Evolutionary conservation across 2,113 vertebrate species (phyloP).

Genomic region (Eleginops maclovinus): DNA sequence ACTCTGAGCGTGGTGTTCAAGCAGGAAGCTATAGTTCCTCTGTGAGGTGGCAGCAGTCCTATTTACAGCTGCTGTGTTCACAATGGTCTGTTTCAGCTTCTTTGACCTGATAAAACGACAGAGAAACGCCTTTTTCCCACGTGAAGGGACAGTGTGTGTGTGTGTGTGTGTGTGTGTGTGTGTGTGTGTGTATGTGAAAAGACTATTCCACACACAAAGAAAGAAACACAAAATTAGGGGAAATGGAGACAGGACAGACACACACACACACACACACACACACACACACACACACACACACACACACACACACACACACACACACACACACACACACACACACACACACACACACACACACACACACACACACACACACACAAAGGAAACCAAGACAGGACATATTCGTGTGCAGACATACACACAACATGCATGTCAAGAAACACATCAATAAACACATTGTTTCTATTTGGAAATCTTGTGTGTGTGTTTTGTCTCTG

Average conservation of each 20-base stretch:
- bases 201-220: slow-evolving; percentile 15
- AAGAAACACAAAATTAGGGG: slow-evolving; percentile 24
- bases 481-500: slow-evolving; percentile 66
- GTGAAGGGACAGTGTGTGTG: slow-evolving; percentile 18
- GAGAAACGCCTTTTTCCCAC: slow-evolving; percentile 39
- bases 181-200: too few species aligned
- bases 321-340: background rate
- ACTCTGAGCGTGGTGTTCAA: background rate
- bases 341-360: too few species aligned
- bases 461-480: slow-evolving; percentile 70
- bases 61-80: slow-evolving; percentile 24
- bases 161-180: slow-evolving; percentile 9
- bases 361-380: background rate
- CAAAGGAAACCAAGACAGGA: slow-evolving; percentile 25
- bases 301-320: too few species aligned
- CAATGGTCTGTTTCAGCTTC: slow-evolving; percentile 43
- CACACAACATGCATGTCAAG: slow-evolving; percentile 36
- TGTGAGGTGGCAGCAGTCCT: slow-evolving; percentile 31
- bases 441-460: slow-evolving; percentile 59
- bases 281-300: slow-evolving; percentile 25
- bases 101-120: slow-evolving; percentile 14
- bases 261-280: background rate
- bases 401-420: slow-evolving; percentile 4
- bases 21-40: slow-evolving; percentile 2
- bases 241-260: slow-evolving; percentile 32